Percentiles rank a stretch among this genome's conserved stretches.
Evolutionary conservation across 2,797 vertebrate genomes (phyloP).

Genomic region (Xerus rutilus): DNA sequence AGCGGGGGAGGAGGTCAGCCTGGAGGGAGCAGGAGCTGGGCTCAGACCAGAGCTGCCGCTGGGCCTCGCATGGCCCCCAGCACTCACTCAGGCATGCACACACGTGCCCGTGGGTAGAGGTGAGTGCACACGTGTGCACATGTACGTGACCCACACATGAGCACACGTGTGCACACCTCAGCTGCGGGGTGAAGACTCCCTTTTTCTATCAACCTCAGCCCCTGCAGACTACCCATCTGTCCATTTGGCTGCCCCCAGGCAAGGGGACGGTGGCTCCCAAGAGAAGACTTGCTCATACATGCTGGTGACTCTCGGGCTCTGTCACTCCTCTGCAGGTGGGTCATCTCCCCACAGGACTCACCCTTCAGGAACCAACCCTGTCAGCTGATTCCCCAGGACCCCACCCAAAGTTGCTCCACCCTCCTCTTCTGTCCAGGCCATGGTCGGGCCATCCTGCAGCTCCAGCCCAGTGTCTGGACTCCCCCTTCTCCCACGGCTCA

Average conservation of each 20-base stretch:
- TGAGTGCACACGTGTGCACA: accelerated
- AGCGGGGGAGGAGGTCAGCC: not conserved
- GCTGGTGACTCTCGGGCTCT: accelerated
- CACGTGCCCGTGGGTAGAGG: not conserved
- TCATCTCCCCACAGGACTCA: not conserved
- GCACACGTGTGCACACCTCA: not conserved
- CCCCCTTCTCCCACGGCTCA: not conserved
- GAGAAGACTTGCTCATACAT: not conserved
- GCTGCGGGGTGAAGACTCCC: not conserved
- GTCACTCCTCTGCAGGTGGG: no score
- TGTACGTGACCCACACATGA: no score
- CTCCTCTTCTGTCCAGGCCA: not conserved
- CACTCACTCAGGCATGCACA: accelerated
- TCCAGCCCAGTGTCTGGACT: no score
- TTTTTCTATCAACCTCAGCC: not conserved
- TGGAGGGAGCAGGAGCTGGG: not conserved
- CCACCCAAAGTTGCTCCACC: no score
- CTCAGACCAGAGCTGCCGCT: no score
- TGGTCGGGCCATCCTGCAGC: accelerated
- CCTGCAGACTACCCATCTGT: not conserved
- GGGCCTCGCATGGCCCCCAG: no score
- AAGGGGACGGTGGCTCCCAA: not conserved
- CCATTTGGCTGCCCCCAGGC: not conserved
- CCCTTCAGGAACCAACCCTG: not conserved
- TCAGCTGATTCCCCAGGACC: no score